Conservation (phyloP, 2,888 invertebrate genomes). For the Achlya flavicornis region DNA sequence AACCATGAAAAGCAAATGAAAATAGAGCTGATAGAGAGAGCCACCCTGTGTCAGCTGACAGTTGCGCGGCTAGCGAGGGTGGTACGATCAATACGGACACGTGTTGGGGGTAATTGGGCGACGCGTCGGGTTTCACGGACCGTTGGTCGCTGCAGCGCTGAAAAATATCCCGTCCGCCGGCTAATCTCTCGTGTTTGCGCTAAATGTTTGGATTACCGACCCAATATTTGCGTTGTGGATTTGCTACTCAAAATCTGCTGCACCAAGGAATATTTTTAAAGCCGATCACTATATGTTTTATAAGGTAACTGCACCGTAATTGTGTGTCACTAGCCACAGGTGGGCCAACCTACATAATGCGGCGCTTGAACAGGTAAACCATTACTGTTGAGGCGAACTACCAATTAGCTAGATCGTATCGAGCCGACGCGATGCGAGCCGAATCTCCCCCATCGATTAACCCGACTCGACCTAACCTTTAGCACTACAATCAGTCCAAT, state of each 20-base stretch:
- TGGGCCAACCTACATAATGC: constrained; percentile 33
- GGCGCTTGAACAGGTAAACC: constrained; percentile 30
- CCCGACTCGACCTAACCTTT: constrained; percentile 53
- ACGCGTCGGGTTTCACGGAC: constrained; percentile 20
- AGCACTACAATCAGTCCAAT: constrained; percentile 32
- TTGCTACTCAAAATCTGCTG: constrained; percentile 20
- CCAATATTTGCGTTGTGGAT: constrained; percentile 32
- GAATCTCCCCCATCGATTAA: constrained; percentile 56
- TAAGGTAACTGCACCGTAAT: constrained; percentile 24
- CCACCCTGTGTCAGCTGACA: constrained; percentile 28
- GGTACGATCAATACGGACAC: constrained; percentile 53
- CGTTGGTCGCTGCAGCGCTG: constrained; percentile 26
- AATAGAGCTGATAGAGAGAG: neutral
- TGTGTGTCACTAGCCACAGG: constrained; percentile 39
- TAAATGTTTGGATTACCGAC: constrained; percentile 37
- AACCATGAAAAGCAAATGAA: neutral
- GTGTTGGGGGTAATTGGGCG: constrained; percentile 49
- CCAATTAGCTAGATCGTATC: constrained; percentile 58
- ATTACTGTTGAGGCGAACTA: constrained; percentile 46
- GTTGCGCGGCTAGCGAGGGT: constrained; percentile 15
- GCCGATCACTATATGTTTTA: constrained; percentile 9
- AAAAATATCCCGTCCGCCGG: constrained; percentile 29
- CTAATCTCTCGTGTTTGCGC: constrained; percentile 35
- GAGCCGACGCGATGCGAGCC: constrained; percentile 35
- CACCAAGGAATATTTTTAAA: constrained; percentile 13